Conservation (phyloP, 2,888 invertebrate species). For the Onchidella celtica region DNA sequence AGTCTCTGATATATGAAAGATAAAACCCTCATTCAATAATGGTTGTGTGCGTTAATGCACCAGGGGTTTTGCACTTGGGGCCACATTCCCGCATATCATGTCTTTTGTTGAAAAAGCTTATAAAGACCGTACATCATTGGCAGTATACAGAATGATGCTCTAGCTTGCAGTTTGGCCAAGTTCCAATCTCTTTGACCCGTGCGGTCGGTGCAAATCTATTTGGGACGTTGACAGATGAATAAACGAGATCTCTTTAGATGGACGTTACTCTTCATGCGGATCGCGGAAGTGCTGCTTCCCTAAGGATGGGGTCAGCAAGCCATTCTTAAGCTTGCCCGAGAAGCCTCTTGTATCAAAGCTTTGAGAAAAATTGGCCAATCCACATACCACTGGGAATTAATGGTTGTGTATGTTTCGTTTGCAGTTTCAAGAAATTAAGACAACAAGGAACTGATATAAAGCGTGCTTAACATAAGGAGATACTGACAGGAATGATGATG, state of each 20-base stretch:
- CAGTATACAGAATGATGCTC: too few species aligned
- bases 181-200: not conserved
- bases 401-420: not conserved
- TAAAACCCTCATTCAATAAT: too few species aligned
- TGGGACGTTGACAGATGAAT: not conserved
- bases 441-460: not conserved
- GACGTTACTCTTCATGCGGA: not conserved
- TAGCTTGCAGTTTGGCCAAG: not conserved
- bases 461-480: too few species aligned
- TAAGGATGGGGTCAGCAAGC: not conserved
- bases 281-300: not conserved
- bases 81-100: too few species aligned
- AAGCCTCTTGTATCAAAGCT: not conserved
- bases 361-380: not conserved
- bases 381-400: not conserved
- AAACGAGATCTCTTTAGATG: not conserved
- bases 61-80: too few species aligned
- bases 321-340: not conserved
- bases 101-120: too few species aligned
- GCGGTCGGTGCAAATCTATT: constrained; percentile 8
- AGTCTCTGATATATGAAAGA: too few species aligned
- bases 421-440: not conserved
- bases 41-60: too few species aligned
- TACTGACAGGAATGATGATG: not conserved
- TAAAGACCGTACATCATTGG: not conserved